Base-by-base conservation (phyloP, 2,113 vertebrate genomes). In the human region DNA sequence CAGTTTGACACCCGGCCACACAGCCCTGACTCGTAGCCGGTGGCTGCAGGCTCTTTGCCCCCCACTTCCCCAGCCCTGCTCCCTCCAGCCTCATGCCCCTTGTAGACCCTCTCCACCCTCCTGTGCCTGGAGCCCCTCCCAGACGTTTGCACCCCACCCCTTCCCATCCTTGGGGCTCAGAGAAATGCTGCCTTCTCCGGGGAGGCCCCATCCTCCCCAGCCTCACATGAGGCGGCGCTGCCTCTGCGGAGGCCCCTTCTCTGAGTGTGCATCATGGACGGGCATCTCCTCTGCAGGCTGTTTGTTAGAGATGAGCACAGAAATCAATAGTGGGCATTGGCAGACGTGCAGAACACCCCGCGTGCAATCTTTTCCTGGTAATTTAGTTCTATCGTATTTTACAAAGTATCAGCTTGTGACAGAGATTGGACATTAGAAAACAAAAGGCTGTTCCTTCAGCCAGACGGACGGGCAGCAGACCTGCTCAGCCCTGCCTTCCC, bases 171-270 rank as follows among this genome's bases (percentile, higher is more conserved):
- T 40, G 35, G 35, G 38, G 66, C 68, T n/a, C 35, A 1, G 38
- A 8, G 59, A 66, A 50, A 50, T 68, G 48, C 6, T 35, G 27
- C 87, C 61, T 72, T 73, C 92, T 85, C 22, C 18, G 14, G 52
- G 66, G n/a, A 27, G 38, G 50, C 52, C 1, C 12, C 66, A n/a
- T 30, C 18, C 4, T 8, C 38, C 64, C 30, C 32, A 45, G 27
- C n/a, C 25, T 52, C 81, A 32, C 43, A 0, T 1, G 1, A 55
- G 23, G 17, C 70, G 2, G 23, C 2, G 10, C 16, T 1, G 0
- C 38, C 61, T 45, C 25, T 16, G 30, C 61, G 40, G 40, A 10
- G 48, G 0, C 18, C 43, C 4, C 48, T 68, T 25, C 59, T 20
- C 20, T 0, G 23, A 40, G 32, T 45, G 23, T 1, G 5, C 30